Percentiles rank a stretch among this genome's conserved stretches.
These are phyloP conservation scores for Jaculus jaculus DNA, from an alignment of 2,113 vertebrate genomes.

Conservation along the genomic window DNA sequence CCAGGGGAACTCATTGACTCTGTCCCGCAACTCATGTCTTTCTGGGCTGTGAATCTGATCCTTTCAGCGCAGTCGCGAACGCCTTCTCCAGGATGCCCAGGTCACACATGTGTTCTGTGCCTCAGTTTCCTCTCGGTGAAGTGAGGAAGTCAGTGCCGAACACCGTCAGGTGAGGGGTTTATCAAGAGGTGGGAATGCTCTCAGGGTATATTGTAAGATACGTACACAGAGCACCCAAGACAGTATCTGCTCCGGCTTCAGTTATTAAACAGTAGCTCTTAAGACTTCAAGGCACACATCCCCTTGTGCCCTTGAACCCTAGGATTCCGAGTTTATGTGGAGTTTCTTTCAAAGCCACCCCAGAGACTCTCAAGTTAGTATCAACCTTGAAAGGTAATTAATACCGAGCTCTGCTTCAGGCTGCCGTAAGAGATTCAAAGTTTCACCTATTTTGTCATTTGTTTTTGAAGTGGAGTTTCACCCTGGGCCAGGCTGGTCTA, in stretches of 20 bases:
- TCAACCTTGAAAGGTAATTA: not conserved
- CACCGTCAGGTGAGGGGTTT: not conserved
- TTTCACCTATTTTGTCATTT: not conserved
- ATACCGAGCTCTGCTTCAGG: not conserved
- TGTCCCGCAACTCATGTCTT: not conserved
- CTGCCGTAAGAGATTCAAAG: too few relatives aligned
- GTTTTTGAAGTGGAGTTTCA: too few relatives aligned
- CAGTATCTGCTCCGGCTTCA: not conserved
- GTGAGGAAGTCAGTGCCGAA: too few relatives aligned
- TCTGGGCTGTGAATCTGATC: not conserved
- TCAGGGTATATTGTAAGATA: fast-evolving
- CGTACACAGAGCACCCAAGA: not conserved
- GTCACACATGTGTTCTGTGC: not conserved
- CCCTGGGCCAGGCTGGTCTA: too few relatives aligned
- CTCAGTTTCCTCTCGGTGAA: not conserved
- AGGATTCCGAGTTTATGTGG: not conserved
- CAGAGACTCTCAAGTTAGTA: not conserved
- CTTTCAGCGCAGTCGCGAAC: not conserved
- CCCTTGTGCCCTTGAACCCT: too few relatives aligned
- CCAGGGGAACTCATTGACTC: not conserved
- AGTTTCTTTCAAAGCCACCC: not conserved
- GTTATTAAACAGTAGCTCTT: not conserved
- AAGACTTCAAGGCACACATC: not conserved
- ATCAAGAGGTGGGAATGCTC: not conserved
- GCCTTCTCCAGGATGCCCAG: not conserved